Conservation (phyloP, 1,140 invertebrate species). For the Lamellibrachia luymesi region DNA sequence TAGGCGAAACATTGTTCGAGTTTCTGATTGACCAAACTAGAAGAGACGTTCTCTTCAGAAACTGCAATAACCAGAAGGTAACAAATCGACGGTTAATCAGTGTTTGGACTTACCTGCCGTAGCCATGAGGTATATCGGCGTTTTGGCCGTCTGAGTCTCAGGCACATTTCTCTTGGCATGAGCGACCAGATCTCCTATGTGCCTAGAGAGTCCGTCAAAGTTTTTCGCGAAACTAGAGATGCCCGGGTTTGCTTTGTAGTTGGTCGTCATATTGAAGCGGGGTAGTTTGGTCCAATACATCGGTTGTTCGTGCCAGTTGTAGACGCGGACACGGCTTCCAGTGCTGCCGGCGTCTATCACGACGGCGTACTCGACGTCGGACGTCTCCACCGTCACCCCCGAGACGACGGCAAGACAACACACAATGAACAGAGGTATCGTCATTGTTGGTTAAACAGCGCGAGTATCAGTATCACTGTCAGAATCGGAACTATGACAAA, state of each 20-base stretch:
- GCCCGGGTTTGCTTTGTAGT: constrained; percentile 34
- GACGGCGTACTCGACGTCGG: constrained; percentile 15
- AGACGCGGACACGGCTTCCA: constrained; percentile 23
- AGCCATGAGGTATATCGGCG: constrained; percentile 58
- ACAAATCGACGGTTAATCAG: background rate
- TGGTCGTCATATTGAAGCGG: constrained; percentile 26
- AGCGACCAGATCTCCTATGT: constrained; percentile 38
- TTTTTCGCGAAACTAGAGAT: constrained; percentile 33
- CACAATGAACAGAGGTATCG: background rate
- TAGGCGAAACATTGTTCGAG: background rate
- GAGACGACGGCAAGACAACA: background rate
- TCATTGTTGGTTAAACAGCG: background rate
- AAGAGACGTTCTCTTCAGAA: background rate
- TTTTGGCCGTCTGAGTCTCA: constrained; percentile 29
- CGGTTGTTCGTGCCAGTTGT: constrained; percentile 17
- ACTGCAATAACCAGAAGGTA: background rate
- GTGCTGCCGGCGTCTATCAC: constrained; percentile 29
- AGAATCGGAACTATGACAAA: too few relatives aligned
- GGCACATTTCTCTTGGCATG: constrained; percentile 46
- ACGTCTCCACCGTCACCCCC: background rate
- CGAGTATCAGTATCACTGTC: background rate
- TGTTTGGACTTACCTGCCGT: constrained; percentile 56
- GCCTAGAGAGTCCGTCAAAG: constrained; percentile 29
- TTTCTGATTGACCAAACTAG: background rate
- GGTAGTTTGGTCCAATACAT: background rate